A percentile compares a stretch with the other conserved stretches of the same genome.
phyloP scores from a whole-genome alignment of 1,140 invertebrate species.

The Ephestia elutella region DNA sequence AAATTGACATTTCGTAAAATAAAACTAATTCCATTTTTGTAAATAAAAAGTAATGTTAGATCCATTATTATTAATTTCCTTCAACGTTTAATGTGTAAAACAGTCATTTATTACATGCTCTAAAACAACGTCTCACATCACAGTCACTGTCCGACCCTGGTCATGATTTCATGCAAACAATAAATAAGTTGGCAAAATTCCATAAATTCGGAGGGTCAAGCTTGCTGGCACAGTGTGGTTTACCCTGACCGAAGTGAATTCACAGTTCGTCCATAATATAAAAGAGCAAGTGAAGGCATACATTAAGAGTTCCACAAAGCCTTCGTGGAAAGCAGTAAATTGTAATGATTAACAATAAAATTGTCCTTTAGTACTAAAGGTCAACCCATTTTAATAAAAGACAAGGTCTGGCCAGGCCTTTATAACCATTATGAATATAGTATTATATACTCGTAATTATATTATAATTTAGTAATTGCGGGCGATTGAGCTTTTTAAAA shows the following conservation, averaged over 20 bases:
- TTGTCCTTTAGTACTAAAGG: neutral
- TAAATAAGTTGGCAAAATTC: conserved; percentile 27
- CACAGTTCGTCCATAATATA: neutral
- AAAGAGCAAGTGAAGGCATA: conserved; percentile 17
- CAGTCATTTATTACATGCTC: neutral
- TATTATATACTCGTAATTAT: too few relatives aligned
- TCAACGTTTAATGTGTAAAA: too few relatives aligned
- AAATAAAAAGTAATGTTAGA: too few relatives aligned
- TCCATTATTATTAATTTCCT: too few relatives aligned
- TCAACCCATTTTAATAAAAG: neutral
- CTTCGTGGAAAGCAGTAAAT: conserved; percentile 13
- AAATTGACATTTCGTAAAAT: too few relatives aligned
- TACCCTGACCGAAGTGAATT: conserved; percentile 30
- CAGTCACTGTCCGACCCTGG: neutral
- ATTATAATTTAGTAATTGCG: too few relatives aligned
- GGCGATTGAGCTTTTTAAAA: too few relatives aligned
- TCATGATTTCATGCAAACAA: neutral
- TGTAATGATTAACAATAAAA: conserved; percentile 1
- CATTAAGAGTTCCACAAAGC: conserved; percentile 25
- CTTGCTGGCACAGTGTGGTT: conserved; percentile 27
- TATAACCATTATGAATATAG: neutral
- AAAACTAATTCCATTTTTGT: too few relatives aligned
- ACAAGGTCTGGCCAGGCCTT: neutral
- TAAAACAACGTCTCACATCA: neutral
- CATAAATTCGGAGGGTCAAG: conserved; percentile 26